These are phyloP conservation scores for Tenebrio molitor DNA, from an alignment of 1,140 invertebrate genomes.

Conservation along the genomic window DNA sequence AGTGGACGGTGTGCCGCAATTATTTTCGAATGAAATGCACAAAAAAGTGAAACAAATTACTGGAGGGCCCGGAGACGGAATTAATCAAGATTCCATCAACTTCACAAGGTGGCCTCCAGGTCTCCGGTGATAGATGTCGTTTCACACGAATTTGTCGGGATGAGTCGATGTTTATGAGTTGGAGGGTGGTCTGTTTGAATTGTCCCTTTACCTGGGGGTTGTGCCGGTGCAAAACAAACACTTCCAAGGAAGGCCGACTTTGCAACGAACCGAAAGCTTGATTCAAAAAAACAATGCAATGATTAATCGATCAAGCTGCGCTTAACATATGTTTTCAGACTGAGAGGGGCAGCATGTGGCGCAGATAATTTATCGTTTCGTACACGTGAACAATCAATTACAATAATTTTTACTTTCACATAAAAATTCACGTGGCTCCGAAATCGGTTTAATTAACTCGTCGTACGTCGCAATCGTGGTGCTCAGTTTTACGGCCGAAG, in stretches of 20 bases:
- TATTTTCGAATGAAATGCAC: background rate
- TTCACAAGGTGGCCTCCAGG: background rate
- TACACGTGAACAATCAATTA: constrained; percentile 4
- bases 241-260: too few relatives aligned
- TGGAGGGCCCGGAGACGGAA: background rate
- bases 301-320: background rate
- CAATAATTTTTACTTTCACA: background rate
- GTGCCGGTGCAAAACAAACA: too few relatives aligned
- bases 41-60: constrained; percentile 8
- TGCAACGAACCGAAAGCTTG: too few relatives aligned
- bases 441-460: background rate
- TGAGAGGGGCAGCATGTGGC: background rate
- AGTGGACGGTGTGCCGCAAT: too few relatives aligned
- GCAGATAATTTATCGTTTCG: background rate
- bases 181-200: background rate
- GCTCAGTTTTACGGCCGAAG: background rate
- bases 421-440: background rate
- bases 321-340: constrained; percentile 11
- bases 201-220: background rate
- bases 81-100: constrained; percentile 37
- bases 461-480: background rate
- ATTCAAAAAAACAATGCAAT: constrained; percentile 5
- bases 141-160: background rate
- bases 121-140: background rate
- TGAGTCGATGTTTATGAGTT: background rate